Base-by-base conservation (phyloP, 2,113 vertebrate genomes). In the Osmerus eperlanus region DNA sequence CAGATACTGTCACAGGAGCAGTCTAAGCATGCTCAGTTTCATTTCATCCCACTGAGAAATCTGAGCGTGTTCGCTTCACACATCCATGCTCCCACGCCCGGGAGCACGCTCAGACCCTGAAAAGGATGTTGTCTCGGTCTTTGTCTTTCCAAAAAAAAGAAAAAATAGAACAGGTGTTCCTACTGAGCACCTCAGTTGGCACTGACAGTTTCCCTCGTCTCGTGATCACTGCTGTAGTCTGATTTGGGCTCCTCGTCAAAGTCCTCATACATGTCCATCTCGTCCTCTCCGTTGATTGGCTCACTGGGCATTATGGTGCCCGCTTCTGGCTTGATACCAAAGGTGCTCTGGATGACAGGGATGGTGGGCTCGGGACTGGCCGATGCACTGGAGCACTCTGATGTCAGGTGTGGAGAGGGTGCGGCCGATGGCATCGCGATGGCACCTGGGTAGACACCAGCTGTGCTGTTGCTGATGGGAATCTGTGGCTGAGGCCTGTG, bases 161-260 rank as follows among this genome's bases (percentile, higher is more conserved):
- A 60, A 60, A 19, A 19, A 56, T n/a, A 16, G 55, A 16, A 5
- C 15, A 56, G n/a, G 15, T 5, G n/a, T 18, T 16, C 19, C 28
- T 8, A 29, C 74, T 41, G 72, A 78, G 74, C 23, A 0, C 1
- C 90, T 97, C 93, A 99, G 93, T 98, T 98, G 94, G 97, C 95
- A 81, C 92, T 93, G 90, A 97, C 93, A 69, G 94, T 92, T 93
- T 97, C 95, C 55, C 92, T 94, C 72, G 94, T 94, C 91, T 99
- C 97, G 0, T 94, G 97, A 89, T 98, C 97, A 67, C 97, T 99
- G 88, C 97, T 98, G 93, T 99, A 99, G 95, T 99, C 96, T 89
- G 97, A 98, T 94, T 98, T 99, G 91, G 95, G 95, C 74, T 99
- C 96, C 13, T 98, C 97, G 88, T 99, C 97, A 85, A 95, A 99